Conservation (phyloP, 2,113 vertebrate species). For the Halcyon senegalensis region DNA sequence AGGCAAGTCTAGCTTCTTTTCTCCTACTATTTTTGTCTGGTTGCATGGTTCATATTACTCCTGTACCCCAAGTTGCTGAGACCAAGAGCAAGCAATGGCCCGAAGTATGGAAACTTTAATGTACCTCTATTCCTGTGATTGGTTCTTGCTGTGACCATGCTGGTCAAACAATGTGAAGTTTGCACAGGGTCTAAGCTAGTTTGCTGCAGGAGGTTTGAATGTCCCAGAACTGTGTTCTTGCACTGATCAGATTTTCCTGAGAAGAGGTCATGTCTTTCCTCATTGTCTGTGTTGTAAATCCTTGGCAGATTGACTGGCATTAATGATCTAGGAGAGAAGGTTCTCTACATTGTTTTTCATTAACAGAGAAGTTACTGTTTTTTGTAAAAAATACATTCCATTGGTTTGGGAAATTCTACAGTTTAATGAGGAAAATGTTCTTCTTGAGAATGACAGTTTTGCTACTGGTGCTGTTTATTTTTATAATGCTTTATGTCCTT, state of each 20-base stretch:
- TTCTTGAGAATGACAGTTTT: slow-evolving; percentile 23
- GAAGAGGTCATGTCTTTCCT: neutral
- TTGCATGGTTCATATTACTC: neutral
- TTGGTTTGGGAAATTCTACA: slow-evolving; percentile 20
- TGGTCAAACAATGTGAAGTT: neutral
- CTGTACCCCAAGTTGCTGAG: neutral
- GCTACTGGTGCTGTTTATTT: slow-evolving; percentile 31
- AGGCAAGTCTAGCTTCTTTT: neutral
- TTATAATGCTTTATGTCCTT: slow-evolving; percentile 21
- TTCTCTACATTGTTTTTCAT: neutral
- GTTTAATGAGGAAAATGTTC: slow-evolving; percentile 37
- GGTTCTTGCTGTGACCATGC: neutral
- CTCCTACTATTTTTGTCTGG: neutral
- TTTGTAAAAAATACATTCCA: neutral
- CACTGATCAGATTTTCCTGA: neutral
- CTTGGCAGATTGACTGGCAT: neutral
- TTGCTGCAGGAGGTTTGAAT: neutral
- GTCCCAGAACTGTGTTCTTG: neutral
- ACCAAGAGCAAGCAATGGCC: neutral
- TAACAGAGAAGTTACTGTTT: neutral
- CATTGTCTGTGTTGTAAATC: neutral
- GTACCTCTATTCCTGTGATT: neutral
- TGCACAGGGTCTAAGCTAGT: neutral
- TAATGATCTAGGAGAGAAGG: slow-evolving; percentile 9
- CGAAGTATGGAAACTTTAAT: neutral